Conservation (phyloP, 2,113 vertebrate genomes). For the Sturnus vulgaris region DNA sequence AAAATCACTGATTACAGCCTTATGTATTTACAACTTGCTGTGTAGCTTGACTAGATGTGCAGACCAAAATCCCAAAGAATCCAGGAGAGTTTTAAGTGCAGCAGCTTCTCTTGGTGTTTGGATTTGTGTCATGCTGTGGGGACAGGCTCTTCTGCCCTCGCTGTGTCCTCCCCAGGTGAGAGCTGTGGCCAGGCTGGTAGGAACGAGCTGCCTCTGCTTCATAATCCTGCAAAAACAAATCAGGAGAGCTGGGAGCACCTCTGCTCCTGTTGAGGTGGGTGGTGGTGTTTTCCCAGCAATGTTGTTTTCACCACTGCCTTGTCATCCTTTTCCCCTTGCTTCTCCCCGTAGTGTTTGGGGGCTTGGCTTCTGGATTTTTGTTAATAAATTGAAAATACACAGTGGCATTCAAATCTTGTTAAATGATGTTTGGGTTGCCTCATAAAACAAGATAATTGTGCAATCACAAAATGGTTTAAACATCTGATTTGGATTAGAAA, state of each 20-base stretch:
- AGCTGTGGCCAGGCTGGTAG: background rate
- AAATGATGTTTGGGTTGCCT: conserved; percentile 50
- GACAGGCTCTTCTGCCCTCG: rapidly evolving
- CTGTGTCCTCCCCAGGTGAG: background rate
- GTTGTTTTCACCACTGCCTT: background rate
- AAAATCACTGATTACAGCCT: background rate
- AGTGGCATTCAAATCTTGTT: conserved; percentile 37
- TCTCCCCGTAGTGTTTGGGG: background rate
- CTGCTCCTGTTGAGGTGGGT: background rate
- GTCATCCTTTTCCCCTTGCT: background rate
- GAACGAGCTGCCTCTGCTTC: background rate
- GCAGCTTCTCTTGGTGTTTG: background rate
- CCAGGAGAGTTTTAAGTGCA: background rate
- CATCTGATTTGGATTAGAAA: conserved; percentile 61
- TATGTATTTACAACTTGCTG: background rate
- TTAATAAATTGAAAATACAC: conserved; percentile 23
- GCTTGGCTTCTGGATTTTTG: background rate
- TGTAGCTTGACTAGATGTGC: background rate
- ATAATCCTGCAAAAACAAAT: background rate
- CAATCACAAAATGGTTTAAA: conserved; percentile 57
- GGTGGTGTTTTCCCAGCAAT: background rate
- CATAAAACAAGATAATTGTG: conserved; percentile 58
- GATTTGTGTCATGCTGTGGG: rapidly evolving
- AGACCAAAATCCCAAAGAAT: background rate
- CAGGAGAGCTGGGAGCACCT: background rate